A percentile compares a stretch with the other conserved stretches of the same genome.
Conservation (phyloP, 2,888 invertebrate genomes). For the Pterostichus niger region DNA sequence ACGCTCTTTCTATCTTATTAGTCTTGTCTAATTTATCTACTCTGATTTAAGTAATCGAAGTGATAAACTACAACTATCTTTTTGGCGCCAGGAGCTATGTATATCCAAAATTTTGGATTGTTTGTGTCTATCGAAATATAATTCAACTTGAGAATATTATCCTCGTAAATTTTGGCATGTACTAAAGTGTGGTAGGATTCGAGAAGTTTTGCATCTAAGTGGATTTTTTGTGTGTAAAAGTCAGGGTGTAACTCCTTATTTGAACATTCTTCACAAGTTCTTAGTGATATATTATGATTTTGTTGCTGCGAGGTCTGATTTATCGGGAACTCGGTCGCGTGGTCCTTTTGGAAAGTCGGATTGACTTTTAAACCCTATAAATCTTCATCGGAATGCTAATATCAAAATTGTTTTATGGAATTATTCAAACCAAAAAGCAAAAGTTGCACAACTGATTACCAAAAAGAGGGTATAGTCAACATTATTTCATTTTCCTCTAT, state of each 20-base stretch:
- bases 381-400: slow-evolving; percentile 55
- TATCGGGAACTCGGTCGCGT: slow-evolving; percentile 33
- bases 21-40: too few species aligned
- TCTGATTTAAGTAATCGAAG: too few species aligned
- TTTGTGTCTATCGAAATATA: neutral
- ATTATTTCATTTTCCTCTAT: too few species aligned
- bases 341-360: slow-evolving; percentile 42
- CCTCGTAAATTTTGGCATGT: slow-evolving; percentile 40
- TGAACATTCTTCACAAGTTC: slow-evolving; percentile 53
- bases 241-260: slow-evolving; percentile 53
- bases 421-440: slow-evolving; percentile 15
- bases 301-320: slow-evolving; percentile 33
- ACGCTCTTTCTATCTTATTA: too few species aligned
- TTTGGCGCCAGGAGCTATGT: too few species aligned
- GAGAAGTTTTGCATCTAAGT: slow-evolving; percentile 44
- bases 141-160: slow-evolving; percentile 32
- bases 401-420: slow-evolving; percentile 45
- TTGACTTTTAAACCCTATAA: slow-evolving; percentile 48
- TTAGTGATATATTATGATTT: slow-evolving; percentile 54
- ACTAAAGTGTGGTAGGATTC: slow-evolving; percentile 2
- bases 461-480: too few species aligned
- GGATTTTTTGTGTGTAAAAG: slow-evolving; percentile 48
- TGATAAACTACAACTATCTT: too few species aligned
- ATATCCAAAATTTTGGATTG: neutral
- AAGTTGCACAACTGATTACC: neutral